Base-by-base conservation (phyloP, 2,888 invertebrate genomes). In the Diaprepes abbreviatus region DNA sequence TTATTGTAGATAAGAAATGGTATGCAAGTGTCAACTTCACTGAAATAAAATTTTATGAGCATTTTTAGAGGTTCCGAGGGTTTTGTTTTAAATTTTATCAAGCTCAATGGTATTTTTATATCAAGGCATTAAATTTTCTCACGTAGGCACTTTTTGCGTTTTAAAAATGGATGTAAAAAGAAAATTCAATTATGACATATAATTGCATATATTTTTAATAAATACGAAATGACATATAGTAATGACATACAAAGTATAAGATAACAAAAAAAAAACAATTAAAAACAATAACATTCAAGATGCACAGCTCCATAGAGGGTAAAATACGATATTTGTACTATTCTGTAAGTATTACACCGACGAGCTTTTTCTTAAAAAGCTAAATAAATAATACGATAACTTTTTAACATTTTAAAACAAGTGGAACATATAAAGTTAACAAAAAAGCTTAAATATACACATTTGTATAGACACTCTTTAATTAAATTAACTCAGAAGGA, bases 271-370 rank as follows among this genome's bases (percentile, higher is more conserved):
- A n/a, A n/a, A 73, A 55, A 66, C 67, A 66, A 72, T 28, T 64
- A 54, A 65, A 73, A 73, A 72, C 73, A 71, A 74, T 74, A 75
- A 76, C 74, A 69, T 74, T 62, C 58, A 70, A 58, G 50, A 70
- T 28, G 55, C 65, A 64, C 52, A 62, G 57, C 58, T 68, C 48
- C 19, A 62, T 57, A 36, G 19, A 66, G 45, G 16, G 14, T 50
- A 45, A 36, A 33, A 59, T 66, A 33, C 40, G 14, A 19, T 31
- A 52, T 63, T 63, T 63, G 50, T 52, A 63, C 52, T 63, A 52
- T 63, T 50, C n/a, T 36, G 38, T 52, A 63, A 63, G 28, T 52
- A 52, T 52, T 60, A 48, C n/a, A 28, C n/a, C 21, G 10, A 19
- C 9, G 31, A 36, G 35, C 21, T 33, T 10, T 35, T 60, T 45